Percentiles rank a stretch among this genome's conserved stretches.
Conservation (phyloP, 2,797 vertebrate species). For the Ctenosaura bakeri region DNA sequence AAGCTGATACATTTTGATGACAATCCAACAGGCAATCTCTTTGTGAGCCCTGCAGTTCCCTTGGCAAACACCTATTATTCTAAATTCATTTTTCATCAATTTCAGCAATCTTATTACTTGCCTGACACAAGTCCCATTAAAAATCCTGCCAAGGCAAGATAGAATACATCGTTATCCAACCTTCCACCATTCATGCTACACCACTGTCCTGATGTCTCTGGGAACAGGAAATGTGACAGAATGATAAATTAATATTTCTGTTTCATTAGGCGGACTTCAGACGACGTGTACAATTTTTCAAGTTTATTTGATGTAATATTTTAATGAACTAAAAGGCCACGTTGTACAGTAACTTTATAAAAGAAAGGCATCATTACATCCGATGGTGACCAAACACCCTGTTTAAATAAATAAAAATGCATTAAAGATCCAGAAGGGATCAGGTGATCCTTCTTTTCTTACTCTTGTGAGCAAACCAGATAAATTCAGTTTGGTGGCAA, state of each 20-base stretch:
- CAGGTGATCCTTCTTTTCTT: conserved; percentile 57
- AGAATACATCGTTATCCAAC: conserved; percentile 54
- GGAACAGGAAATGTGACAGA: conserved; percentile 42
- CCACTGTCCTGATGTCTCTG: conserved; percentile 39
- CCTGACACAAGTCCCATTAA: conserved; percentile 51
- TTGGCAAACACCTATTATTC: conserved; percentile 61
- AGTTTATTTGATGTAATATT: conserved; percentile 79
- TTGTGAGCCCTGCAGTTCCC: conserved; percentile 32
- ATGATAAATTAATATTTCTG: conserved; percentile 59
- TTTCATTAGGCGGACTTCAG: conserved; percentile 65
- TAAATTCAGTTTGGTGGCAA: conserved; percentile 47
- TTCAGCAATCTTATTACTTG: conserved; percentile 58
- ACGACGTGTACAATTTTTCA: conserved; percentile 60
- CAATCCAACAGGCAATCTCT: conserved; percentile 46
- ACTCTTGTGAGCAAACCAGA: conserved; percentile 53
- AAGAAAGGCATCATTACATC: conserved; percentile 73
- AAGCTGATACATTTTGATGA: not conserved
- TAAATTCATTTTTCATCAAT: conserved; percentile 53
- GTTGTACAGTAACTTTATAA: conserved; percentile 78
- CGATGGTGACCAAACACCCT: conserved; percentile 77
- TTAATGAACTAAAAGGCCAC: conserved; percentile 76
- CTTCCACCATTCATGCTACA: not conserved
- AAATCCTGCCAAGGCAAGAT: conserved; percentile 53
- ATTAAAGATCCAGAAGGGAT: conserved; percentile 74
- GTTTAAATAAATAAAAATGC: conserved; percentile 52